Conservation (phyloP, 1,140 invertebrate species). For the Drosophila sp. region DNA sequence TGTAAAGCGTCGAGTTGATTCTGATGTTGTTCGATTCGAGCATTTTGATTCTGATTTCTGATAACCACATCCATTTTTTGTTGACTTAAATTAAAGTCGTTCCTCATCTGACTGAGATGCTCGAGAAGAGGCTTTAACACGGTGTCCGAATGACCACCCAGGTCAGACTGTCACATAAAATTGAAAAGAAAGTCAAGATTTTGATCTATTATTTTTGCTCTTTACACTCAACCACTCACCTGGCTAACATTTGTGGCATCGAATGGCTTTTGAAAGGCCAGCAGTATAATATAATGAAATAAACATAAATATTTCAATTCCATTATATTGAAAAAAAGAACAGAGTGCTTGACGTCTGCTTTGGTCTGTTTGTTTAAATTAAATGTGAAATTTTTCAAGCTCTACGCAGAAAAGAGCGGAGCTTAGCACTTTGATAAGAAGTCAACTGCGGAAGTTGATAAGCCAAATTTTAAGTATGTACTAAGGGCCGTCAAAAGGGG, state of each 20-base stretch:
- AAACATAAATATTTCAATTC: not conserved
- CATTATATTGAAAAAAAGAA: not conserved
- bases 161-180: not conserved
- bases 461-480: not conserved
- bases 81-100: not conserved
- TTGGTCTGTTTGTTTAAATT: not conserved
- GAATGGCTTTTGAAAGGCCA: not conserved
- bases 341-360: not conserved
- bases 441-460: not conserved
- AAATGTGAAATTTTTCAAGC: not conserved
- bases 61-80: not conserved
- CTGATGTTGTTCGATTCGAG: not conserved
- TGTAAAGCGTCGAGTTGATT: not conserved
- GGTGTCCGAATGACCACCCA: not conserved
- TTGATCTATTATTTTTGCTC: not conserved
- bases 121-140: not conserved
- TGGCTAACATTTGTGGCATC: not conserved
- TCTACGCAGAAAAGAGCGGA: not conserved
- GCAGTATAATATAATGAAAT: not conserved
- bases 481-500: too few relatives aligned
- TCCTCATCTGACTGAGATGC: not conserved
- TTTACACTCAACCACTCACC: not conserved
- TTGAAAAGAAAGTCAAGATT: too few relatives aligned
- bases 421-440: not conserved
- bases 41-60: not conserved